Evolutionary conservation across 2,797 vertebrate species (phyloP), one percentile per base, ranked within the genome.

Genomic region (Sebastiscus tertius): DNA sequence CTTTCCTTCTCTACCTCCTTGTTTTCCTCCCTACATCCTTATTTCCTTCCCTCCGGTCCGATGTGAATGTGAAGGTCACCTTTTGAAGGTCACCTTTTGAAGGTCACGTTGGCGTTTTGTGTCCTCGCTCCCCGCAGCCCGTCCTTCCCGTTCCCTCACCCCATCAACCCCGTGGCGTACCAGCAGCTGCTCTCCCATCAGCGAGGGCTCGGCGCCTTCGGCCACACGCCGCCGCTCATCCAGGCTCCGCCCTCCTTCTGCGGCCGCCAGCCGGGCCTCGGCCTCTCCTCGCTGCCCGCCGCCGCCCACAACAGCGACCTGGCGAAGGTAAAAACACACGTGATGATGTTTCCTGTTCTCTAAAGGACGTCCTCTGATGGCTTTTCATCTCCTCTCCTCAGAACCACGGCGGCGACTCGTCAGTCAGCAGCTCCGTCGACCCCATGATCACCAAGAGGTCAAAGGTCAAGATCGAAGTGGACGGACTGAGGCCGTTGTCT

Each of bases 131-230:
- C 31, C 4, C 24, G 52, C 94, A 99, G 98, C 87, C 98, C 98
- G 0, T 96, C 98, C 1, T 97, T 99, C 88, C 96, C 96, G 46
- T 99, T 99, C 83, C 96, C 97, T 8, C 97, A 97, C 36, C 96
- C 96, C 74, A 96, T 99, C 88, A 98, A 97, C 89, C 97, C 97
- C 0, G 80, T 98, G 94, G 96, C 97, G 0, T 97, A 98, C 10
- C 98, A 98, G 93, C 98, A 98, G 93, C 97, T 99, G 78, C 95
- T 99, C 60, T 94, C 97, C 84, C 97, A 95, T 84, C 98, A 98
- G 93, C 96, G 98, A 61, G 93, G 97, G 18, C 95, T 98, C 74
- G 96, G 97, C 4, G 95, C 98, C 77, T 99, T 99, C 0, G 97
- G 97, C 54, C 98, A 98, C 93, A 96, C 97, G 0, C 96, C 97